Percentiles rank a stretch among this genome's conserved stretches.
Evolutionary conservation across 2,797 vertebrate genomes (phyloP).

Genomic region (Sparus aurata): DNA sequence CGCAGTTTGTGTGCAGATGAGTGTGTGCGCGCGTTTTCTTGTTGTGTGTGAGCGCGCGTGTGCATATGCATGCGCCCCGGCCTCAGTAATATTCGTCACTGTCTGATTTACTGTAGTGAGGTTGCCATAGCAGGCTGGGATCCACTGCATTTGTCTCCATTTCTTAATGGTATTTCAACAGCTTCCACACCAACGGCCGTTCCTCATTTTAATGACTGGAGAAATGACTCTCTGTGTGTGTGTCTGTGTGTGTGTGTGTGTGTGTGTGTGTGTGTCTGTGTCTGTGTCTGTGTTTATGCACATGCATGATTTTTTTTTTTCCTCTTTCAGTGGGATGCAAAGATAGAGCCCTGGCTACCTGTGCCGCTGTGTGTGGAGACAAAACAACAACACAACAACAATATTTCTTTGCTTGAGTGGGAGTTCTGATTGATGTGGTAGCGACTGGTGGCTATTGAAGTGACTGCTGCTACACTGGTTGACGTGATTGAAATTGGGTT

Average conservation of each 20-base stretch:
- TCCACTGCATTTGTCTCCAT: conserved; percentile 88
- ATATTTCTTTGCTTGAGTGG: conserved; percentile 58
- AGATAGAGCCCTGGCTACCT: conserved; percentile 46
- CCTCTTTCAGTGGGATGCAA: conserved; percentile 15
- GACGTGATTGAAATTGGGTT: conserved; percentile 77
- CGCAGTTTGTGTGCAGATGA: conserved; percentile 46
- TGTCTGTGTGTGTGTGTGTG: conserved; percentile 42
- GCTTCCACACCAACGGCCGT: conserved; percentile 82
- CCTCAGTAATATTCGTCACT: conserved; percentile 82
- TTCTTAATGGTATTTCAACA: conserved; percentile 90
- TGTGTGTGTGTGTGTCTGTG: conserved; percentile 10
- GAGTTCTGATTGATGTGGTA: conserved; percentile 74
- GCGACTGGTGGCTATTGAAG: conserved; percentile 71
- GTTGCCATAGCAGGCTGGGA: conserved; percentile 75
- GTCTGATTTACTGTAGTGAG: conserved; percentile 86
- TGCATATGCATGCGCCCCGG: conserved; percentile 57
- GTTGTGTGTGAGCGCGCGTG: conserved; percentile 50
- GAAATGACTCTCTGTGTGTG: conserved; percentile 72
- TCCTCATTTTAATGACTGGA: conserved; percentile 88
- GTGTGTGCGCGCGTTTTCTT: conserved; percentile 37
- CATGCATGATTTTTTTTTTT: conserved; percentile 14
- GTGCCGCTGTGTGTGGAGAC: conserved; percentile 52
- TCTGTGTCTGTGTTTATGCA: conserved; percentile 21
- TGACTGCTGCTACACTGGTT: conserved; percentile 68
- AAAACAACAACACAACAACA: conserved; percentile 61